phyloP scores from a whole-genome alignment of 1,140 invertebrate genomes.

The Drosophila ohnishii region DNA sequence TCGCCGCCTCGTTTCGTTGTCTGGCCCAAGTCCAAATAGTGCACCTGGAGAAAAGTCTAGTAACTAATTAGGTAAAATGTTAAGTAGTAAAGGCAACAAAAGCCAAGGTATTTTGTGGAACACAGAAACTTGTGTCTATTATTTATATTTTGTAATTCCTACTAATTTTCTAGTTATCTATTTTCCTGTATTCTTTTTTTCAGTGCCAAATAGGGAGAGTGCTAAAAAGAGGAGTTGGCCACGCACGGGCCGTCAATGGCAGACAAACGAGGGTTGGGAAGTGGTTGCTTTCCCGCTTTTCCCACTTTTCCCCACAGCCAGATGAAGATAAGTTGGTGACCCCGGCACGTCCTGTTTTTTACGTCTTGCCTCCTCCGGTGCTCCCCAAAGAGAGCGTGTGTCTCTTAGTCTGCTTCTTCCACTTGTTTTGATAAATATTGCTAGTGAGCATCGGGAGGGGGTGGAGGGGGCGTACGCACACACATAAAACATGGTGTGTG shows the following conservation, averaged over 20 bases:
- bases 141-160: too few species aligned
- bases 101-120: too few species aligned
- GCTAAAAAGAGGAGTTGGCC: conserved; percentile 18
- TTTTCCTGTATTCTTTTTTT: background rate
- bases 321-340: conserved; percentile 74
- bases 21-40: conserved; percentile 39
- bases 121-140: too few species aligned
- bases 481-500: conserved; percentile 46
- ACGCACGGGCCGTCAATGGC: conserved; percentile 68
- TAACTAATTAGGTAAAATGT: background rate
- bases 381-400: background rate
- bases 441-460: conserved; percentile 1
- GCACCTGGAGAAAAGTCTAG: background rate
- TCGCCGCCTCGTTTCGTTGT: conserved; percentile 50
- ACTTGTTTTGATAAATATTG: conserved; percentile 59
- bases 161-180: background rate
- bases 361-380: conserved; percentile 19
- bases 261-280: conserved; percentile 38
- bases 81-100: background rate
- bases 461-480: background rate
- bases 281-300: conserved; percentile 1
- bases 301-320: conserved; percentile 8
- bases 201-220: conserved; percentile 19
- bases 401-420: conserved; percentile 2
- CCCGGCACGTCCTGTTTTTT: conserved; percentile 66